Base-by-base conservation (phyloP, 2,113 vertebrate species). In the Phylloscopus trochilus region DNA sequence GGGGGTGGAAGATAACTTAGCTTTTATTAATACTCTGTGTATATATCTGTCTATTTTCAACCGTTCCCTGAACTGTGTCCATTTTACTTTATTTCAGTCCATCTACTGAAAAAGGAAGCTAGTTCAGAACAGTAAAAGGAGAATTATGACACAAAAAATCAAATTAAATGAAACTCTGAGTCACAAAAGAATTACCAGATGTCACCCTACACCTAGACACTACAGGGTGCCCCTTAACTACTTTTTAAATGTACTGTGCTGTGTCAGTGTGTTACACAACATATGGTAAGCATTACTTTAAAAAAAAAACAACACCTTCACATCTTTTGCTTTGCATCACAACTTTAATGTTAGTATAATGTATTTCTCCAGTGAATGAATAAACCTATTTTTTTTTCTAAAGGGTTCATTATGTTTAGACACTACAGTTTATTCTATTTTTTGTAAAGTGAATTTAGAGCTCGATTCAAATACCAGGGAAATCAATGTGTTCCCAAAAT, bases 81-180 rank as follows among this genome's bases (percentile, higher is more conserved):
- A 49, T 90, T 85, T 55, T 69, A 9, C 8, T 74, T 52, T 66
- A 59, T 91, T 95, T 96, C 69, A 82, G 27, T 73, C 35, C 19
- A 59, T 28, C 22, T n/a, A 63, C 20, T 47, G 47, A 63, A 87
- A 66, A 5, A 56, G 4, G 5, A 77, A 84, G 35, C 18, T 60
- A 76, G 35, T 72, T 81, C 56, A 31, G 24, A 47, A 44, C n/a
- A 27, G 31, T 85, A 49, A 66, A 83, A 91, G 58, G 13, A 94
- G 44, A 15, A 66, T 6, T 84, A 47, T 95, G 72, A 68, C 64
- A 79, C 39, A 94, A 87, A 87, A 90, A 87, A 92, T 67, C 11
- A 52, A 49, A 86, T 73, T 2, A 96, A 92, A 96, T 91, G 82
- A 92, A 96, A 84, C 47, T 94, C 82, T 55, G 80, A 97, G 58